Base-by-base conservation (phyloP, 2,888 invertebrate genomes). In the Apodemia duryi region DNA sequence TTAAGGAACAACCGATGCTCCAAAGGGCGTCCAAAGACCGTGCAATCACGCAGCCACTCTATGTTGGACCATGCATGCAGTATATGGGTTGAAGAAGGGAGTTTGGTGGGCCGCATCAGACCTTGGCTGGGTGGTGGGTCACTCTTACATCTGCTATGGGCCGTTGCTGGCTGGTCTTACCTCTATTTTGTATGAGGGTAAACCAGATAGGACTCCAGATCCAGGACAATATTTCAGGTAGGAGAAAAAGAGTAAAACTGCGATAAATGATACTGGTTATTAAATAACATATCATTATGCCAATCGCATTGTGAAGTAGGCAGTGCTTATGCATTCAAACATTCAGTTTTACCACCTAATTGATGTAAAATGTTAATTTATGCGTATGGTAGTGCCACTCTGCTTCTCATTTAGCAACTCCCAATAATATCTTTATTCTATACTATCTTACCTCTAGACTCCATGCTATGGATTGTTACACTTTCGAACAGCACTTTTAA, bases 91-190 rank as follows among this genome's bases (percentile, higher is more conserved):
- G 78, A 92, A 93, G 54, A 93, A 94, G 7, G 94, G 95, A 11
- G 97, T 98, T 29, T 98, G 98, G 95, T 98, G 98, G 97, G 95
- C 96, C 13, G 97, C 97, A 0, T 98, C 98, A 54, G 96, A 96
- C 77, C 93, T 96, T 64, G 97, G 97, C 11, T 97, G 97, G 97
- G 98, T 98, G 0, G 98, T 98, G 1, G 98, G 98, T 0, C 98
- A 98, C 79, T 98, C 98, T 0, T 98, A 98, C 82, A 98, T 98
- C 73, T 97, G 97, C 82, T 98, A 98, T 75, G 98, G 96, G 0
- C 98, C 98, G 0, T 88, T 98, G 5, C 86, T 97, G 0, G 94
- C 95, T 71, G 97, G 98, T 0, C 91, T 95, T 60, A 98, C 98
- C 0, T 95, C 95, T 63, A 93, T 97, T 29, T 94, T 97, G 90